phyloP scores from a whole-genome alignment of 2,888 invertebrate genomes.

The Leistus spinibarbis region DNA sequence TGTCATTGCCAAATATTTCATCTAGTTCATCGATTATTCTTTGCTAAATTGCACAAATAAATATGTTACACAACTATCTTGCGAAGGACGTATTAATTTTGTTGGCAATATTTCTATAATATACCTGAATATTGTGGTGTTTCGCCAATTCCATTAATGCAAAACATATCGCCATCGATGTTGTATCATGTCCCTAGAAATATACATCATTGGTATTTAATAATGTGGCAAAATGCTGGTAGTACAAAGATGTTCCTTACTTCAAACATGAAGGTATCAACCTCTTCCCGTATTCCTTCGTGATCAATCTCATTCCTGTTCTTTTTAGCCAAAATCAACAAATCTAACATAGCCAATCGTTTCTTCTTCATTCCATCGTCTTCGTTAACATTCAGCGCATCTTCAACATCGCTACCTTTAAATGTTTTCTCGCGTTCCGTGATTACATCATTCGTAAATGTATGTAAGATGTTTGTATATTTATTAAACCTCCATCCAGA shows the following conservation, averaged over 20 bases:
- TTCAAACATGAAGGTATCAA: constrained; percentile 25
- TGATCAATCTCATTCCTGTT: constrained; percentile 4
- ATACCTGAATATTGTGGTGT: constrained; percentile 52
- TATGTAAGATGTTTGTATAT: constrained; percentile 49
- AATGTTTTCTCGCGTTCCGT: constrained; percentile 33
- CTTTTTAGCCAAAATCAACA: neutral
- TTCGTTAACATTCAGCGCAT: constrained; percentile 32
- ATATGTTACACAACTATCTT: no score
- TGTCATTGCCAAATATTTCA: constrained; percentile 57
- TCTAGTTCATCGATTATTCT: constrained; percentile 56
- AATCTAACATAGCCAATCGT: constrained; percentile 23
- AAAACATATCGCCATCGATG: constrained; percentile 54
- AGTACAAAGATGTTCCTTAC: no score
- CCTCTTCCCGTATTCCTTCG: constrained; percentile 24
- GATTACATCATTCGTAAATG: constrained; percentile 34
- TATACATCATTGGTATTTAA: no score
- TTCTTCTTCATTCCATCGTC: constrained; percentile 31
- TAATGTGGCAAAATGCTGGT: no score
- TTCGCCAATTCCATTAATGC: constrained; percentile 58
- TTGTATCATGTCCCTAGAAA: constrained; percentile 62
- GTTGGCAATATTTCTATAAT: no score
- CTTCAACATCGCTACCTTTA: constrained; percentile 9
- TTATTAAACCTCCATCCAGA: constrained; percentile 59
- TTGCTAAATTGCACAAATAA: neutral
- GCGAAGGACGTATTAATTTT: neutral